Conservation (phyloP, 2,113 vertebrate species). For the Cairina moschata region DNA sequence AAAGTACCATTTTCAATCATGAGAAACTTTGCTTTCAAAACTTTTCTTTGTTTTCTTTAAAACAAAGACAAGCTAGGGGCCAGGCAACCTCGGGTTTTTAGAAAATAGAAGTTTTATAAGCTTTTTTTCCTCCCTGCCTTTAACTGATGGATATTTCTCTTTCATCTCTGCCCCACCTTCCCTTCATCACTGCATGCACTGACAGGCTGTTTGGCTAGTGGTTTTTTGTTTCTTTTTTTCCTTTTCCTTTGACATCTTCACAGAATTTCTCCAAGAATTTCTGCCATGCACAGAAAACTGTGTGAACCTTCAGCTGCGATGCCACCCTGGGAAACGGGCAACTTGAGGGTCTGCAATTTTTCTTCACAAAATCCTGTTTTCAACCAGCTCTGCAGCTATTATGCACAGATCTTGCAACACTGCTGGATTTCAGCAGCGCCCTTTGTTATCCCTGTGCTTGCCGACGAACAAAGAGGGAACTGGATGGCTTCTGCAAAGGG, state of each 20-base stretch:
- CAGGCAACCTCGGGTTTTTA: neutral
- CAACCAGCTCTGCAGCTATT: neutral
- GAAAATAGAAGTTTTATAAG: neutral
- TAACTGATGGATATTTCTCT: neutral
- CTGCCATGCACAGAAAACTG: accelerated
- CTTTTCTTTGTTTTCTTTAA: neutral
- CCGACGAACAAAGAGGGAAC: neutral
- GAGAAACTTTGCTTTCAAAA: neutral
- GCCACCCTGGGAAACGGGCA: slow-evolving; percentile 18
- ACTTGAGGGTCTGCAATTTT: neutral
- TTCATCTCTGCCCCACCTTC: neutral
- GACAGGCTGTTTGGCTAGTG: neutral
- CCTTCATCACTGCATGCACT: neutral
- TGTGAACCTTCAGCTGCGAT: neutral
- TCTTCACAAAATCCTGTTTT: neutral
- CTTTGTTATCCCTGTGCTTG: neutral
- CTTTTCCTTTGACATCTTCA: neutral
- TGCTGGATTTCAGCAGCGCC: neutral
- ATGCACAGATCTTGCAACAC: neutral
- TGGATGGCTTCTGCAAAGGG: slow-evolving; percentile 16
- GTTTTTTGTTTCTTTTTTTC: neutral
- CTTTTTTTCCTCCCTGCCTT: neutral
- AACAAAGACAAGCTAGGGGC: neutral
- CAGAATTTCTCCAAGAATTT: neutral
- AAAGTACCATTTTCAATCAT: neutral